Percentiles rank a stretch among this genome's conserved stretches.
Evolutionary conservation across 2,888 invertebrate genomes (phyloP).

Genomic region (Phymatocera aterrima): DNA sequence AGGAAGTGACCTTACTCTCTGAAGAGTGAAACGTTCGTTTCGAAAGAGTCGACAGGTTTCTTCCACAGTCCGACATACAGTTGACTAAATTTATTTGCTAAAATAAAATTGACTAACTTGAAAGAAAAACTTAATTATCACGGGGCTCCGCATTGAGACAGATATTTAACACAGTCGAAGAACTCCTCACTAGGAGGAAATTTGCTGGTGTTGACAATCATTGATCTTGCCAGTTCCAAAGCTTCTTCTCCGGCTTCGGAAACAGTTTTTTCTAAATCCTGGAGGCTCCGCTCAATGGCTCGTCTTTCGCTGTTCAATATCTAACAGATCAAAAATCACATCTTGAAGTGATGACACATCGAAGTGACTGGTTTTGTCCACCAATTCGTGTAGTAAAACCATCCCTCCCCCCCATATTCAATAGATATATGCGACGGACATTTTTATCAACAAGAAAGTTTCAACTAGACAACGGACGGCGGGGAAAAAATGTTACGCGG

Average conservation of each 20-base stretch:
- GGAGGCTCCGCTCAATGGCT: constrained; percentile 63
- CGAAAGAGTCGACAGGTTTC: neutral
- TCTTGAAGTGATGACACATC: neutral
- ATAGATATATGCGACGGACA: neutral
- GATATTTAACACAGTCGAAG: constrained; percentile 57
- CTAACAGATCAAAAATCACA: constrained; percentile 48
- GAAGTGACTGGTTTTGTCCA: neutral
- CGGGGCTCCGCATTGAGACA: constrained; percentile 51
- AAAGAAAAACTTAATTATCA: neutral
- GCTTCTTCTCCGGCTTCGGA: constrained; percentile 50
- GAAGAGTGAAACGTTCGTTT: neutral
- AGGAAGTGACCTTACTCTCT: neutral
- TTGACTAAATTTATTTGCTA: neutral
- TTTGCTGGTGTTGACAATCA: constrained; percentile 56
- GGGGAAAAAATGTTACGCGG: neutral
- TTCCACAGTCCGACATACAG: too few species aligned
- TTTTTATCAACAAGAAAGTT: neutral
- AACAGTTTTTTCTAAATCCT: constrained; percentile 61
- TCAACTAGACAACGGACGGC: neutral
- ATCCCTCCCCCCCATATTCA: neutral
- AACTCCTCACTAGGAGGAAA: constrained; percentile 58
- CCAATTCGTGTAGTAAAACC: neutral
- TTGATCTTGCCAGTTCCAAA: constrained; percentile 58
- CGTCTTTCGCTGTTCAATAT: constrained; percentile 66
- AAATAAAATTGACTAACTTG: neutral